A percentile compares a stretch with the other conserved stretches of the same genome.
These are phyloP conservation scores for Sphaeramia orbicularis DNA, from an alignment of 2,797 vertebrate genomes.

Conservation along the genomic window DNA sequence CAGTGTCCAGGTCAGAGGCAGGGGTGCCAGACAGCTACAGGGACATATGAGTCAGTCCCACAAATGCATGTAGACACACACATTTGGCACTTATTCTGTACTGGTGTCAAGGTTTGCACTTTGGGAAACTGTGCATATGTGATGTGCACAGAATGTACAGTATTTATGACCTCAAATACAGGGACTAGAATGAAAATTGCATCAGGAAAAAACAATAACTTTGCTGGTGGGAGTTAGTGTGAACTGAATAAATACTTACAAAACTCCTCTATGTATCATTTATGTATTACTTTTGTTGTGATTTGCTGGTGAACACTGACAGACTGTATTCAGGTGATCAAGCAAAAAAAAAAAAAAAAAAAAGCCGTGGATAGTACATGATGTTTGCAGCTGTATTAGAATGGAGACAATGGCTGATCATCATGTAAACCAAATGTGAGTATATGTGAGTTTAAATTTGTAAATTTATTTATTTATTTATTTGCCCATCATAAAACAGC, in stretches of 20 bases:
- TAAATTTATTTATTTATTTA: no score
- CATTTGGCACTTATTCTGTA: constrained; percentile 27
- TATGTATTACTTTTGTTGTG: no score
- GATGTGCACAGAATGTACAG: background rate
- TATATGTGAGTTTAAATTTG: no score
- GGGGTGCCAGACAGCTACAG: constrained; percentile 71
- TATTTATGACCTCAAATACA: constrained; percentile 4
- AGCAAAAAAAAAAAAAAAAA: no score
- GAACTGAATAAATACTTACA: no score
- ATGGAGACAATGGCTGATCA: no score
- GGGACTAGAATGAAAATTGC: background rate
- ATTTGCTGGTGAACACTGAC: no score
- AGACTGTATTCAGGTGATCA: background rate
- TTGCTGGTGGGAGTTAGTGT: no score
- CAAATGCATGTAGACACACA: constrained; percentile 11
- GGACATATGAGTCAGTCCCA: constrained; percentile 55
- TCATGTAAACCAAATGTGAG: no score
- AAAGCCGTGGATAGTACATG: background rate
- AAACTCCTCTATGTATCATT: no score
- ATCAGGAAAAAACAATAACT: background rate
- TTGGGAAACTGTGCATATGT: constrained; percentile 7
- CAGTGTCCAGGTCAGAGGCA: constrained; percentile 63
- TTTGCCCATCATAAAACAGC: no score
- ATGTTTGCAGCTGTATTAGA: no score
- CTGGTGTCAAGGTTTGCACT: constrained; percentile 32